These are phyloP conservation scores for Parazoanthus atlanticus DNA, from an alignment of 92 coral and sea anemone genomes.

Conservation along the genomic window DNA sequence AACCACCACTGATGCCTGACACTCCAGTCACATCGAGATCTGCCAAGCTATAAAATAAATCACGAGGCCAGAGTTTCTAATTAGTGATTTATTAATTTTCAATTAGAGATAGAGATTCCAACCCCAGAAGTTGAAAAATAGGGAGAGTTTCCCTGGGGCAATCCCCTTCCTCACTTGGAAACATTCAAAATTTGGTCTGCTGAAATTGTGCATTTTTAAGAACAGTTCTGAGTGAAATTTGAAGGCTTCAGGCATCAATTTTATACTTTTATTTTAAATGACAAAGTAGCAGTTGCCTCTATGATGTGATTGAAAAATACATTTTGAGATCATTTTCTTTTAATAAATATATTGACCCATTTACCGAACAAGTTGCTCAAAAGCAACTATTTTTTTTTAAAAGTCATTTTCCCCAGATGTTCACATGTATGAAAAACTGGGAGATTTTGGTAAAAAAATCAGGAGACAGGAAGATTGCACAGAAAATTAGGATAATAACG, in stretches of 20 bases:
- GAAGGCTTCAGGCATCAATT: background rate
- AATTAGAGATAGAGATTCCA: background rate
- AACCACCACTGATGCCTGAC: slow-evolving; percentile 16
- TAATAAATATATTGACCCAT: background rate
- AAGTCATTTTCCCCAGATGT: background rate
- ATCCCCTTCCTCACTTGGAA: slow-evolving; percentile 3
- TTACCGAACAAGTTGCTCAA: background rate
- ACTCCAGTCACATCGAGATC: slow-evolving; percentile 4
- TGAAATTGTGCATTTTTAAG: slow-evolving; percentile 6
- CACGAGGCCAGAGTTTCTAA: slow-evolving; percentile 3
- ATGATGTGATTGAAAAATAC: background rate
- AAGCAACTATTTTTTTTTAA: background rate
- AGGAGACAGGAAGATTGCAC: background rate
- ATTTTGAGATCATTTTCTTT: slow-evolving; percentile 1
- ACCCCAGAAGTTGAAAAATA: slow-evolving; percentile 3
- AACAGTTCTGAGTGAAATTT: background rate
- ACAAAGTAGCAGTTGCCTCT: slow-evolving; percentile 1
- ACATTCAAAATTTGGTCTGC: background rate
- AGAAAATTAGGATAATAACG: background rate
- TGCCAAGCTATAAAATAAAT: background rate
- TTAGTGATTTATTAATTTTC: background rate
- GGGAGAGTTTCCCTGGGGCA: background rate
- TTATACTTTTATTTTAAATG: slow-evolving; percentile 2
- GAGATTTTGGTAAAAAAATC: too few species aligned
- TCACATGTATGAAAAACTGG: background rate